Percentiles rank a stretch among this genome's conserved stretches.
phyloP scores from a whole-genome alignment of 2,113 vertebrate species.

The Rattus rattus region DNA sequence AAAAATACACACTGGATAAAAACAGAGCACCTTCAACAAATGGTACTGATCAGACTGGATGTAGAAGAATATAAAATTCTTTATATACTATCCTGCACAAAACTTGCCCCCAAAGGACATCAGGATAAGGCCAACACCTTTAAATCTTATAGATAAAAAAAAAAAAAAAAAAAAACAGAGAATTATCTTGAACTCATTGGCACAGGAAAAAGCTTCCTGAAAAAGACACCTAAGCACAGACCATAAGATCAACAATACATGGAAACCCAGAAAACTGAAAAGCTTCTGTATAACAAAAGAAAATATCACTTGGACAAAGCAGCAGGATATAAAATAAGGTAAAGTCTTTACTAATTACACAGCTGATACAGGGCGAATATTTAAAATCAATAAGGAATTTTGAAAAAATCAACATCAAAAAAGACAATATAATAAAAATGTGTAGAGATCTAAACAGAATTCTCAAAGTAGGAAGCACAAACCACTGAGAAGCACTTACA shows the following conservation, averaged over 20 bases:
- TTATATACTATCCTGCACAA: neutral
- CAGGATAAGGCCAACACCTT: neutral
- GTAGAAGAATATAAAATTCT: neutral
- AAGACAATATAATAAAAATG: neutral
- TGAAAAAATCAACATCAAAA: neutral
- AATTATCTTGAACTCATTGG: neutral
- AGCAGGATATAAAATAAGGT: neutral
- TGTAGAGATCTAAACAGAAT: neutral
- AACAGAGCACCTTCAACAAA: neutral
- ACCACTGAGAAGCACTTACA: neutral
- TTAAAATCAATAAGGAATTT: neutral
- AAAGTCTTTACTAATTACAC: neutral
- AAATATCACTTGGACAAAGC: neutral
- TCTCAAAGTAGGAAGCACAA: neutral
- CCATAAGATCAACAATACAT: neutral
- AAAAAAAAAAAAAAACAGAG: too few species aligned
- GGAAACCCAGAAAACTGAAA: neutral
- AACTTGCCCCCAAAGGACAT: neutral
- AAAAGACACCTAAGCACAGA: neutral
- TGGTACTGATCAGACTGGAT: neutral
- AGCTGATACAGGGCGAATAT: neutral
- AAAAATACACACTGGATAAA: neutral
- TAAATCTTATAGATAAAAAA: neutral
- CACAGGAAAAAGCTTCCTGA: neutral
- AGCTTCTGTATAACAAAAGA: neutral